Evolutionary conservation across 1,140 invertebrate species (phyloP).

Genomic region (Calosoma granatense): DNA sequence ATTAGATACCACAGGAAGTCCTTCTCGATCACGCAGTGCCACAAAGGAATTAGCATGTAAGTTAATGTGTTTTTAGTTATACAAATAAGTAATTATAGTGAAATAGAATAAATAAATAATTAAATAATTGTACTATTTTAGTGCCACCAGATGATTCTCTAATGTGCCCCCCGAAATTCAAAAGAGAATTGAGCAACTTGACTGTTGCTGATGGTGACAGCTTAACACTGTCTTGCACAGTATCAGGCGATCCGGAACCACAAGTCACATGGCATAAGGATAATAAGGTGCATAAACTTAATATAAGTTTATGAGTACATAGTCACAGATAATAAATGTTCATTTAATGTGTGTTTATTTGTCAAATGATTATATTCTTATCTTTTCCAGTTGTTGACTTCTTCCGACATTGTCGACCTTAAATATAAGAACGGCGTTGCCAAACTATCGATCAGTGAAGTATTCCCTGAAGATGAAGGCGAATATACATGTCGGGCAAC

Average conservation of each 20-base stretch:
- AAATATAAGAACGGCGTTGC: conserved; percentile 85
- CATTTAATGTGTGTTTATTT: background rate
- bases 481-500: conserved; percentile 79
- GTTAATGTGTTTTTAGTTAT: conserved; percentile 27
- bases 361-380: conserved; percentile 13
- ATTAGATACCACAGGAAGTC: conserved; percentile 58
- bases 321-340: background rate
- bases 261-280: conserved; percentile 80
- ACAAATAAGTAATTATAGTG: conserved; percentile 8
- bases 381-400: conserved; percentile 45
- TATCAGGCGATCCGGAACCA: conserved; percentile 85
- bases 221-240: conserved; percentile 63
- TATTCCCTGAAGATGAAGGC: conserved; percentile 91
- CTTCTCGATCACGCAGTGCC: conserved; percentile 72
- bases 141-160: conserved; percentile 74
- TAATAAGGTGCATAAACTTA: conserved; percentile 42
- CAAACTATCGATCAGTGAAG: conserved; percentile 76
- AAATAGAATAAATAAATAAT: background rate
- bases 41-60: conserved; percentile 84
- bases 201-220: conserved; percentile 73
- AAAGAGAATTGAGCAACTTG: conserved; percentile 55
- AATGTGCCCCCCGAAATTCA: conserved; percentile 78
- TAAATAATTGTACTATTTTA: conserved; percentile 29
- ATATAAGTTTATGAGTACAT: background rate
- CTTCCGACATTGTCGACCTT: conserved; percentile 76